phyloP scores from a whole-genome alignment of 1,140 invertebrate species.

The Lepidurus arcticus region DNA sequence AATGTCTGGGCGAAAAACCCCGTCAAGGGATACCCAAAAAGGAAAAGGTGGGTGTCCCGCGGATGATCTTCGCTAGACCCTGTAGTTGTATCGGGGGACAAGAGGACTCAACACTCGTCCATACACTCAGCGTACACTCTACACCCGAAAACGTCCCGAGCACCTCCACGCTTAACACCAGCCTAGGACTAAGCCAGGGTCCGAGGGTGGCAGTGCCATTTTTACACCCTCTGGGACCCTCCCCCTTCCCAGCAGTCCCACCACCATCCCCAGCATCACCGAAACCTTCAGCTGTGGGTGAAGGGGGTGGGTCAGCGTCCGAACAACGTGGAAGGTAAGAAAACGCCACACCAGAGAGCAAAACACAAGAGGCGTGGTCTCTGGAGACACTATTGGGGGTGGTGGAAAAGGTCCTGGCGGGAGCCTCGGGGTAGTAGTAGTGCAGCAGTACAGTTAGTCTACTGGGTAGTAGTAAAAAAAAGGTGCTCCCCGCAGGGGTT shows the following conservation, averaged over 20 bases:
- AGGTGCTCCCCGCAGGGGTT: neutral
- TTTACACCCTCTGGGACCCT: neutral
- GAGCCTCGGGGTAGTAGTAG: neutral
- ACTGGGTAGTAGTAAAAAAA: too few relatives aligned
- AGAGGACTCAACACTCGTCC: too few relatives aligned
- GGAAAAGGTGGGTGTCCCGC: too few relatives aligned
- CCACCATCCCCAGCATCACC: too few relatives aligned
- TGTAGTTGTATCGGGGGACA: too few relatives aligned
- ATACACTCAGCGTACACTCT: too few relatives aligned
- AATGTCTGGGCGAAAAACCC: too few relatives aligned
- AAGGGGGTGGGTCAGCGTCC: neutral
- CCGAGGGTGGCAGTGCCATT: constrained; percentile 11
- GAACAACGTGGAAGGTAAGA: neutral
- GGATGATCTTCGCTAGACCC: too few relatives aligned
- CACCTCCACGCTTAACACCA: constrained; percentile 13
- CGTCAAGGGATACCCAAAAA: too few relatives aligned
- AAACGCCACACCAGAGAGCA: neutral
- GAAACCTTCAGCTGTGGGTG: too few relatives aligned
- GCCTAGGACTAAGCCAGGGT: constrained; percentile 17
- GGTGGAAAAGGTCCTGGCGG: neutral
- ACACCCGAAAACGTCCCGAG: neutral
- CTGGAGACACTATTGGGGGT: neutral
- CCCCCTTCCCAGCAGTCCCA: neutral
- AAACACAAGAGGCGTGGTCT: constrained; percentile 8
- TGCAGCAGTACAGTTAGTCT: too few relatives aligned